Evolutionary conservation across 2,797 vertebrate genomes (phyloP), one percentile per base, ranked within the genome.

Genomic region (Scleropages formosus): DNA sequence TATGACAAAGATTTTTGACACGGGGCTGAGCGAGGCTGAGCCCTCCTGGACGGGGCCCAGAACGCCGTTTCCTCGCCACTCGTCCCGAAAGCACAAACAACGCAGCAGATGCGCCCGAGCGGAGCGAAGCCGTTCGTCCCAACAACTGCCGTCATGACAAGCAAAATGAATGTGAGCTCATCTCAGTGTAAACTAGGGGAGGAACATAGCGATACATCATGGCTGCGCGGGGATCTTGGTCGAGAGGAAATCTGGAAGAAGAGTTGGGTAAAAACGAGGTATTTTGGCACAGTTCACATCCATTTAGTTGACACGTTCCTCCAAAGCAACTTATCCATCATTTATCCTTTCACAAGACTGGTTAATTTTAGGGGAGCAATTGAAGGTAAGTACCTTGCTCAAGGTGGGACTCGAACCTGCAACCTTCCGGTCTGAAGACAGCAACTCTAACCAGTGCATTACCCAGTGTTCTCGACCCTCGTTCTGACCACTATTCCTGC

Each of bases 71-170:
- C 90, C 92, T 90, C 94, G 91, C 92, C 90, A 91, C 89, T 84
- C 87, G 84, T 95, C 92, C 94, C 94, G 90, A 91, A 92, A 92
- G 91, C 91, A 88, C 91, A 91, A 89, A 92, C 92, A 95, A 91
- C 91, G 85, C 94, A 92, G 89, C 94, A 98, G 94, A 96, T 96
- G 94, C 93, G 93, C 85, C 93, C 79, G 90, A 92, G 93, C 94
- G 90, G 90, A 91, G 78, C 93, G 90, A 93, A 92, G 90, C 89
- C 91, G 92, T 93, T 94, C 95, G 96, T 94, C 90, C 88, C 87
- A 89, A 90, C 87, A 88, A 89, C 89, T 92, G 91, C 92, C 90
- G 93, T 90, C 91, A 91, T 93, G 94, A 93, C 89, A 92, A 86
- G 88, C 85, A 87, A 90, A 91, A 93, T 95, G 96, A 95, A 96